Base-by-base conservation (phyloP, 2,888 invertebrate genomes). In the Liopterus haemorrhoidalis region DNA sequence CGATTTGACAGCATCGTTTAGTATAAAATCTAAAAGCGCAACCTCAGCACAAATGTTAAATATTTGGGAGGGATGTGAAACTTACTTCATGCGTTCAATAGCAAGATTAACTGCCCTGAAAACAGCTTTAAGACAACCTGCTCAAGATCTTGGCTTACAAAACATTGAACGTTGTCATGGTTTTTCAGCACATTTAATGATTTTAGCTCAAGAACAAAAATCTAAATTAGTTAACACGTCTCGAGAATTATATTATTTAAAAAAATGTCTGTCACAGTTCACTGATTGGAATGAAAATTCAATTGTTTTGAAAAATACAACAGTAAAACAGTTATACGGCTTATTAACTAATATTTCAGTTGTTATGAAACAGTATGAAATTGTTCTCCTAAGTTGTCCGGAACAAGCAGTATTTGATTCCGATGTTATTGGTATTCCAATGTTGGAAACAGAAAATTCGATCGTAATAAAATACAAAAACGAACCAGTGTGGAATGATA, bases 101-200 rank as follows among this genome's bases (percentile, higher is more conserved):
- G 78, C 83, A 11, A 73, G 86, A 32, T 72, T 82, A 48, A 75
- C 83, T 36, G 71, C 78, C 11, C 69, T 91, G 15, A 70, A 77
- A 4, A 65, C 70, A 0, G 74, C 79, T 0, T 61, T 87, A 4
- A 69, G 76, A 27, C 75, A 79, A 1, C 85, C 87, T 0, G 79
- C 84, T 18, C 75, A 81, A 54, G 93, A 94, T 57, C 67, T 95
- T 33, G 89, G 90, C 1, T 69, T 80, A 1, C 81, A 79, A 36
- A 87, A 88, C 57, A 78, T 88, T 37, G 91, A 93, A 56, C 75
- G 92, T 38, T 86, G 91, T 58, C 82, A 81, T 64, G 96, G 96
- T 33, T 92, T 84, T 62, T 76, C 87, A 0, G 77, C 81, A 12
- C 85, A 93, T 57, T 68, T 94, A 28, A 73, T 88, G 74, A 68